Base-by-base conservation (phyloP, 2,888 invertebrate species). In the Standfussiana lucernea region DNA sequence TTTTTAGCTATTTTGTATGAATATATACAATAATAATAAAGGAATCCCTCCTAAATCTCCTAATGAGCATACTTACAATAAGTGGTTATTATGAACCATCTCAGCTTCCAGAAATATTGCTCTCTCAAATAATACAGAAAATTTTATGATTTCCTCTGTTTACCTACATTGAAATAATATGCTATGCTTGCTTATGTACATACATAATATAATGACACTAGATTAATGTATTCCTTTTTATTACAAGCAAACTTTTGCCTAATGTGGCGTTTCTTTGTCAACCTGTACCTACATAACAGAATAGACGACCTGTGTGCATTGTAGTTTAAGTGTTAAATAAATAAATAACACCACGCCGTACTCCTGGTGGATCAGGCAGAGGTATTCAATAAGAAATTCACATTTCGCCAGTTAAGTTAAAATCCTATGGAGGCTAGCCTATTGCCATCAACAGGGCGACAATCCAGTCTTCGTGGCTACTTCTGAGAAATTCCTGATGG, bases 61-160 rank as follows among this genome's bases (percentile, higher is more conserved):
- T 50, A 50, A 56, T 56, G 56, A 56, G 28, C 28, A 15, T 28
- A 28, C 28, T 13, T 21, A 28, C 50, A 50, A 50, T 56, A 15
- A 53, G 50, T 13, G 13, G n/a, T 11, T n/a, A 50, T 32, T 18
- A 40, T 61, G 42, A 64, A 21, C n/a, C 11, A 35, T 11, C 15
- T 24, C 40, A 28, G 40, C 77, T 75, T n/a, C 10, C 40, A 10
- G 61, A 47, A 45, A 45, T 53, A 68, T n/a, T 21, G n/a, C 3
- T 47, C 32, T 40, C 7, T 32, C 18, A 28, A 50, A 76, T 62
- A 76, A 42, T 28, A 32, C 13, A 24, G 7, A 40, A 18, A 45
- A 24, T 56, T 24, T 37, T 28, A 40, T 59, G 6, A 76, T 32
- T 24, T 40, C 24, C 10, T 18, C 13, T 11, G n/a, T 21, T 64